Conservation (phyloP, 2,113 vertebrate species). For the Zonotrichia leucophrys region DNA sequence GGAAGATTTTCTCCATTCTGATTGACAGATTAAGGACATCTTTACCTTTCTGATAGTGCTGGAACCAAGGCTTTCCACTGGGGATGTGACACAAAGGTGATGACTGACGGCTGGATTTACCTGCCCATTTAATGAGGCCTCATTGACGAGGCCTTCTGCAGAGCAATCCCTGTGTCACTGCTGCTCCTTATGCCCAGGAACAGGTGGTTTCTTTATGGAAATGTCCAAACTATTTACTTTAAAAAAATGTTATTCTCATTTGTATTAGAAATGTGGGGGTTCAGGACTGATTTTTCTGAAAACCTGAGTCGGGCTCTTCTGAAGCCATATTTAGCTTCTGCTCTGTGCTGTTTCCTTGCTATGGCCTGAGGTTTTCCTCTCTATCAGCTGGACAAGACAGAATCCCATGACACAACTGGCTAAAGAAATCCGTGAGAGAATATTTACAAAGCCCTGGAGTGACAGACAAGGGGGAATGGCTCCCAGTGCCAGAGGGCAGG, state of each 20-base stretch:
- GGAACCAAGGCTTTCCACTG: not conserved
- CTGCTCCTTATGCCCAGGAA: not conserved
- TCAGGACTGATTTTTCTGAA: not conserved
- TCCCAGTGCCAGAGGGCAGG: not conserved
- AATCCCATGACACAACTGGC: not conserved
- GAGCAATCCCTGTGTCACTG: not conserved
- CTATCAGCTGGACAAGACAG: not conserved
- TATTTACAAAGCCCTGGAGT: accelerated
- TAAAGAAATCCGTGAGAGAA: not conserved
- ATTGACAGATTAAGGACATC: not conserved
- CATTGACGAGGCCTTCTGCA: not conserved
- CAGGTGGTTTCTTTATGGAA: not conserved
- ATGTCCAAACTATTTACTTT: not conserved
- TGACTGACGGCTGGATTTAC: not conserved
- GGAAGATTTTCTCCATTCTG: not conserved
- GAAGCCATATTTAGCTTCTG: not conserved
- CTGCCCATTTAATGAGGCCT: not conserved
- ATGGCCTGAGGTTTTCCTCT: not conserved
- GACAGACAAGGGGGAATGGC: not conserved
- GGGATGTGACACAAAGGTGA: not conserved
- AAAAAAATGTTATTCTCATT: not conserved
- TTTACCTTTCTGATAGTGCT: not conserved
- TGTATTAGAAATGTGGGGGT: not conserved
- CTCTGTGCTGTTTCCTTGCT: not conserved
- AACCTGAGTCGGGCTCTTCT: not conserved